A percentile compares a stretch with the other conserved stretches of the same genome.
Evolutionary conservation across 2,113 vertebrate genomes (phyloP).

Genomic region (Tinamus guttatus): DNA sequence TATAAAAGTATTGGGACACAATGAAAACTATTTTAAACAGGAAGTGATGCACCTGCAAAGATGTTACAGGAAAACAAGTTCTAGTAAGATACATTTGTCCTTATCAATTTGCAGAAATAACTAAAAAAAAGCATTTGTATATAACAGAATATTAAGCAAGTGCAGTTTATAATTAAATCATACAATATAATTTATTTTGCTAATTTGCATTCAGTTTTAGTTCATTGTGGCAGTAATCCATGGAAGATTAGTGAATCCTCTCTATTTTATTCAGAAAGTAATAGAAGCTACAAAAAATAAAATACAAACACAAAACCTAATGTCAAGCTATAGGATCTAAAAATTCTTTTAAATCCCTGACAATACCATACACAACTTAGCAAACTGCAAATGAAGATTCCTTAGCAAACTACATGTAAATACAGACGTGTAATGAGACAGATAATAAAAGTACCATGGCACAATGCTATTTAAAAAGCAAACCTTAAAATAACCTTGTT

Average conservation of each 20-base stretch:
- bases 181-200: neutral
- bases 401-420: rapidly evolving
- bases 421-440: neutral
- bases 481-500: neutral
- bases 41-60: neutral
- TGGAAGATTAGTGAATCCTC: neutral
- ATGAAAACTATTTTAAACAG: neutral
- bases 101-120: neutral
- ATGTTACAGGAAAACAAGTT: neutral
- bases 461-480: neutral
- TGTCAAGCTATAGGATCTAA: too few relatives aligned
- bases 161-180: neutral
- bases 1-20: neutral
- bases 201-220: neutral
- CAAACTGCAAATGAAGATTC: neutral
- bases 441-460: neutral
- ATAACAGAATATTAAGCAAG: neutral
- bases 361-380: neutral
- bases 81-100: neutral
- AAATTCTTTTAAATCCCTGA: too few relatives aligned
- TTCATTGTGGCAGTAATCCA: neutral
- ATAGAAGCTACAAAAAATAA: neutral
- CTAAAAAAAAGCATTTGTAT: neutral
- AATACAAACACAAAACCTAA: too few relatives aligned
- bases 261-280: neutral